These are phyloP conservation scores for Cichlasoma orientale DNA, from an alignment of 2,797 vertebrate genomes.

Conservation along the genomic window DNA sequence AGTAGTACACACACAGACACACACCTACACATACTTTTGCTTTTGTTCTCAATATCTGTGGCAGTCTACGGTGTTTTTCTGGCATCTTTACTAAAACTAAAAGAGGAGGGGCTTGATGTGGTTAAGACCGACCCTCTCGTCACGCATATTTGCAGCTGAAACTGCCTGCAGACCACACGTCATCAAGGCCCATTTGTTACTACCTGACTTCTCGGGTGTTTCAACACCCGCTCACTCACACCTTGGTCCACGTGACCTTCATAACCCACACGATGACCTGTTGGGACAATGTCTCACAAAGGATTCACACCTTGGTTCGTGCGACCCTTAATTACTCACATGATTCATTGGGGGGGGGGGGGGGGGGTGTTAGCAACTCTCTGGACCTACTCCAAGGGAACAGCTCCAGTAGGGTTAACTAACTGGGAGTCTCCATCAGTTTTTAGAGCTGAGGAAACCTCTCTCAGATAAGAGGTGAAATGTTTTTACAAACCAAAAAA, in stretches of 20 bases:
- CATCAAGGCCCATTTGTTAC: not conserved
- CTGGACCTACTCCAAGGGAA: too few species aligned
- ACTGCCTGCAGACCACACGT: not conserved
- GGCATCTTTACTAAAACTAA: not conserved
- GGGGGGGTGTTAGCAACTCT: too few species aligned
- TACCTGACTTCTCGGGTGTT: not conserved
- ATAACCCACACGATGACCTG: too few species aligned
- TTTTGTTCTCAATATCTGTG: slow-evolving; percentile 11
- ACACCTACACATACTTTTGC: not conserved
- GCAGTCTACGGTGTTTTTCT: not conserved
- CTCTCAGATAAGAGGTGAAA: not conserved
- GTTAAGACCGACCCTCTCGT: not conserved
- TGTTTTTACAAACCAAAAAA: too few species aligned
- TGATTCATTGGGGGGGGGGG: too few species aligned
- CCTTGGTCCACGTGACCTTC: not conserved
- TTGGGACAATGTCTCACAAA: too few species aligned
- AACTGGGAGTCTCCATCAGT: not conserved
- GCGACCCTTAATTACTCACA: too few species aligned
- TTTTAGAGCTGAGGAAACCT: not conserved
- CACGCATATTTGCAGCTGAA: not conserved
- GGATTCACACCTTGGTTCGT: too few species aligned
- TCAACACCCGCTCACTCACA: not conserved
- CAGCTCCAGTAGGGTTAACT: not conserved
- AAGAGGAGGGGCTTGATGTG: not conserved
- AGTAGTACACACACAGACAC: not conserved